phyloP scores from a whole-genome alignment of 1,140 invertebrate genomes.

The Mylabris phalerata region DNA sequence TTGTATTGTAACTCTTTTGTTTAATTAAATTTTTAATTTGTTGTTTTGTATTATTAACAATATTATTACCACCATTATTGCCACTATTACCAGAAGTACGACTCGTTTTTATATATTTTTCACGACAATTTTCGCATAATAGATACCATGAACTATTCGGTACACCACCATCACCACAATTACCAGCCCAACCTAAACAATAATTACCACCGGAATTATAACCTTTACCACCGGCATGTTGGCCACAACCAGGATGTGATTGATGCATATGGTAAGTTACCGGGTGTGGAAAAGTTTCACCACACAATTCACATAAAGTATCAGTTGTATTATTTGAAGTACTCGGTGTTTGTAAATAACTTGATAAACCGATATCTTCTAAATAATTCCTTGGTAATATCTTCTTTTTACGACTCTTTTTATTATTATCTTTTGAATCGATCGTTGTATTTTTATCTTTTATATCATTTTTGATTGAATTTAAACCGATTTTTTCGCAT shows the following conservation, averaged over 20 bases:
- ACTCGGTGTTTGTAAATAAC: slow-evolving; percentile 29
- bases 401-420: slow-evolving; percentile 52
- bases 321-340: slow-evolving; percentile 39
- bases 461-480: slow-evolving; percentile 29
- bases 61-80: no score
- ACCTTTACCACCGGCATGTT: slow-evolving; percentile 77
- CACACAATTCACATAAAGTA: slow-evolving; percentile 82
- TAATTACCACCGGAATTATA: slow-evolving; percentile 82
- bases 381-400: slow-evolving; percentile 41
- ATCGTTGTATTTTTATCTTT: slow-evolving; percentile 44
- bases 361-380: slow-evolving; percentile 34
- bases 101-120: slow-evolving; percentile 65
- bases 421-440: slow-evolving; percentile 48
- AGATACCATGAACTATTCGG: slow-evolving; percentile 82
- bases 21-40: slow-evolving; percentile 28
- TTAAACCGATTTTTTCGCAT: slow-evolving; percentile 38
- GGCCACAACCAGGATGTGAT: slow-evolving; percentile 83
- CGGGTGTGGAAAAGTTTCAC: slow-evolving; percentile 66
- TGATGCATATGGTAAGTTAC: slow-evolving; percentile 89
- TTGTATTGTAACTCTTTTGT: slow-evolving; percentile 21
- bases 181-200: slow-evolving; percentile 80
- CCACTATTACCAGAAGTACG: slow-evolving; percentile 26
- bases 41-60: slow-evolving; percentile 20
- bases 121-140: slow-evolving; percentile 81
- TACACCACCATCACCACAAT: slow-evolving; percentile 80